Conservation (phyloP, 2,888 invertebrate species). For the Epinotia ramella region DNA sequence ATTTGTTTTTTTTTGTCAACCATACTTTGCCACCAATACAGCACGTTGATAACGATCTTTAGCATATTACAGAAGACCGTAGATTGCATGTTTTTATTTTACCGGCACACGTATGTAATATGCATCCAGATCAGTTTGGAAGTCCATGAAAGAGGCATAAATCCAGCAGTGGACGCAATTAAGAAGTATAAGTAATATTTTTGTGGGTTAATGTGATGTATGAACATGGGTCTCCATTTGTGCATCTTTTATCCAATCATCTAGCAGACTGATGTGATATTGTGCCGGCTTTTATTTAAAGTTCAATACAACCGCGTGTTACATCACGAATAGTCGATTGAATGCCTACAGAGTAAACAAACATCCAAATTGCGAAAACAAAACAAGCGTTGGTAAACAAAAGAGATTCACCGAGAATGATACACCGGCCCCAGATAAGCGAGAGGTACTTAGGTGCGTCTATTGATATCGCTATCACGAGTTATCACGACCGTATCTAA, state of each 20-base stretch:
- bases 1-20: too few species aligned
- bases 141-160: too few species aligned
- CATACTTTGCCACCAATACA: too few species aligned
- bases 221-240: too few species aligned
- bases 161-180: too few species aligned
- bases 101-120: not conserved
- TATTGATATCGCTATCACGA: conserved; percentile 42
- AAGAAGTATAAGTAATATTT: not conserved
- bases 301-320: not conserved
- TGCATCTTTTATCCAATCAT: not conserved
- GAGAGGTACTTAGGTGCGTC: conserved; percentile 16
- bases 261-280: not conserved
- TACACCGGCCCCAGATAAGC: conserved; percentile 29
- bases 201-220: not conserved
- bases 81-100: too few species aligned
- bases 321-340: conserved; percentile 14
- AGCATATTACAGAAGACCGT: too few species aligned
- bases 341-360: conserved; percentile 17
- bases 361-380: conserved; percentile 20
- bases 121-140: too few species aligned
- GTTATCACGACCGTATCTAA: conserved; percentile 43
- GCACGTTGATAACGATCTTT: too few species aligned
- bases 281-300: not conserved
- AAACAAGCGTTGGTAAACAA: conserved; percentile 36
- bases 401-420: conserved; percentile 33